Conservation (phyloP, 2,113 vertebrate species). For the Platysteira castanea region DNA sequence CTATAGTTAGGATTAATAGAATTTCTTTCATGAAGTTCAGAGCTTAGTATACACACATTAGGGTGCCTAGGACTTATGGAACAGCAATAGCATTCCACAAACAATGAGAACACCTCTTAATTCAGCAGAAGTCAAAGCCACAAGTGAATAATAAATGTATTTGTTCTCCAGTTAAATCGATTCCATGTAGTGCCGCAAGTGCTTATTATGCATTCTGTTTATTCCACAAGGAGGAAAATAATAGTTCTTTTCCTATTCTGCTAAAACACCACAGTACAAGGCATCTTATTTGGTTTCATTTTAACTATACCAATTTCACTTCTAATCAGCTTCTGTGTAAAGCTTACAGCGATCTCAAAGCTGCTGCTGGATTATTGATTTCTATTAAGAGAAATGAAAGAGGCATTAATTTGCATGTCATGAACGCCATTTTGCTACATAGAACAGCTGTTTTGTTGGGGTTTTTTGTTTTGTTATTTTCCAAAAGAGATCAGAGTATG, state of each 20-base stretch:
- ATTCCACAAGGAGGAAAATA: constrained; percentile 43
- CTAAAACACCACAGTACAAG: constrained; percentile 1
- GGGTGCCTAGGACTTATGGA: background rate
- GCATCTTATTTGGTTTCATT: constrained; percentile 4
- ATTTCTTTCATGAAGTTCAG: background rate
- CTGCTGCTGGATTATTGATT: background rate
- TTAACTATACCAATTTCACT: constrained; percentile 10
- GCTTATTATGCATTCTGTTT: constrained; percentile 44
- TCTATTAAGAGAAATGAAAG: background rate
- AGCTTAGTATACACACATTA: background rate
- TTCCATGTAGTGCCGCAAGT: constrained; percentile 43
- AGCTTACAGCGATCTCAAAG: background rate
- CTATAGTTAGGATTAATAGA: background rate
- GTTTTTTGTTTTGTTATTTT: background rate
- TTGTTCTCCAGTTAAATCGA: constrained; percentile 54
- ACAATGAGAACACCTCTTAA: constrained; percentile 49
- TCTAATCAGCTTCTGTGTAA: background rate
- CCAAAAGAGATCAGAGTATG: background rate
- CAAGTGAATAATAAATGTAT: constrained; percentile 57
- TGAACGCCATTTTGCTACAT: background rate
- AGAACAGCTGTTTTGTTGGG: background rate
- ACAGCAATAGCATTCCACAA: background rate
- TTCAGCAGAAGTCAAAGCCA: constrained; percentile 32
- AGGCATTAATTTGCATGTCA: background rate
- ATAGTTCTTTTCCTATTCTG: background rate